Evolutionary conservation across 2,797 vertebrate species (phyloP).

Genomic region (Melanotaenia parkinsoni): DNA sequence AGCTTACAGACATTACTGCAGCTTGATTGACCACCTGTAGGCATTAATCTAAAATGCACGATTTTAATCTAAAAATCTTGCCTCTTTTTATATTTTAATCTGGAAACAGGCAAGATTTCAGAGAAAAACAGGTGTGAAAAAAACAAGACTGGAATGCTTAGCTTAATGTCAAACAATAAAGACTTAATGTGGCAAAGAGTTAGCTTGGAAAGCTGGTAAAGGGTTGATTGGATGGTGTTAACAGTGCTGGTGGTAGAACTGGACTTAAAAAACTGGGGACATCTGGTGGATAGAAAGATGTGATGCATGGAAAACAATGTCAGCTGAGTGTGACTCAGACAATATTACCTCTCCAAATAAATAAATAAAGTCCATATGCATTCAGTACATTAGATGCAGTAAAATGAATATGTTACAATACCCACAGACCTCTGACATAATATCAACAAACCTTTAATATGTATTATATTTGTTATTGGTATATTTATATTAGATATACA

Average conservation of each 20-base stretch:
- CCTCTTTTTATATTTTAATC: slow-evolving; percentile 3
- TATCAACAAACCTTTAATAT: background rate
- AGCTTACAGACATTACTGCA: slow-evolving; percentile 21
- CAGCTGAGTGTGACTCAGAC: background rate
- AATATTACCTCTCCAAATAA: background rate
- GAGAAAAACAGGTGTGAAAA: background rate
- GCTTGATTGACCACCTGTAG: background rate
- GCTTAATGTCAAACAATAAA: background rate
- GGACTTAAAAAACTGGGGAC: background rate
- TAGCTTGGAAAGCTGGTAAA: background rate
- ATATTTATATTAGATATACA: background rate
- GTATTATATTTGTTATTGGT: background rate
- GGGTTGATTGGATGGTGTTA: background rate
- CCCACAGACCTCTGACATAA: no score
- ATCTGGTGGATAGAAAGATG: slow-evolving; percentile 7
- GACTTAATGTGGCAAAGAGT: background rate
- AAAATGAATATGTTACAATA: background rate
- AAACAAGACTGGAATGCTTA: background rate
- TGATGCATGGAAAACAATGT: background rate
- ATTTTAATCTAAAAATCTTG: background rate
- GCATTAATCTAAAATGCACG: background rate
- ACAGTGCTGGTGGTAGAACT: background rate
- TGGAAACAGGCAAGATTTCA: background rate
- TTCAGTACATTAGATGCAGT: background rate
- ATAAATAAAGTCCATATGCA: background rate